Conservation (phyloP, 2,888 invertebrate genomes). For the Halictus quadricinctus region DNA sequence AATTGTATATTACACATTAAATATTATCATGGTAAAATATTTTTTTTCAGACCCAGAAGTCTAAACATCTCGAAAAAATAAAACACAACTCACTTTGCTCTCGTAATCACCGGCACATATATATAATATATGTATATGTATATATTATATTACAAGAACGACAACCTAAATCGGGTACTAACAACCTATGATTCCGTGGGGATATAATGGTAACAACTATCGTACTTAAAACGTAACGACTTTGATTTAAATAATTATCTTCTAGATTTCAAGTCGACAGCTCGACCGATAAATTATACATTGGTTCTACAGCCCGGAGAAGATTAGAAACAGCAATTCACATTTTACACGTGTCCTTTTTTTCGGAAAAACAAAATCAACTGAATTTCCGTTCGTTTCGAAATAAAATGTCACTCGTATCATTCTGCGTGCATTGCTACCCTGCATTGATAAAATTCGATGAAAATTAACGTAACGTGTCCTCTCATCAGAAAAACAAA, state of each 20-base stretch:
- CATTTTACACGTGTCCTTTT: not conserved
- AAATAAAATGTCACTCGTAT: conserved; percentile 10
- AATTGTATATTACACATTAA: not conserved
- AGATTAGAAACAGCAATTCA: not conserved
- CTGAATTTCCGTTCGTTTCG: not conserved
- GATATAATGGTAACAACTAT: not conserved
- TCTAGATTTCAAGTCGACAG: not conserved
- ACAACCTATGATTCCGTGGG: not conserved
- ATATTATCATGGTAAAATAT: not conserved
- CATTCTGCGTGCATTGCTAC: conserved; percentile 14
- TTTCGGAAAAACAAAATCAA: not conserved
- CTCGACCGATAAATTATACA: not conserved
- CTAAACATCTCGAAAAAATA: not conserved
- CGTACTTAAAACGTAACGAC: conserved; percentile 2
- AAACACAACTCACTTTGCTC: not conserved
- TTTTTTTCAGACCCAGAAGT: not conserved
- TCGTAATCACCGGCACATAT: not conserved
- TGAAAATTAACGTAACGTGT: not conserved
- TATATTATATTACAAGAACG: conserved; percentile 1
- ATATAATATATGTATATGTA: not conserved
- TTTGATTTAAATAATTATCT: conserved; percentile 5
- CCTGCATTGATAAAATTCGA: conserved; percentile 18
- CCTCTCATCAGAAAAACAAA: not conserved
- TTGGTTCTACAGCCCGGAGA: too few species aligned
- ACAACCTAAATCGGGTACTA: conserved; percentile 10